Evolutionary conservation across 2,113 vertebrate genomes (phyloP).

Genomic region (Megaceryle torquata): DNA sequence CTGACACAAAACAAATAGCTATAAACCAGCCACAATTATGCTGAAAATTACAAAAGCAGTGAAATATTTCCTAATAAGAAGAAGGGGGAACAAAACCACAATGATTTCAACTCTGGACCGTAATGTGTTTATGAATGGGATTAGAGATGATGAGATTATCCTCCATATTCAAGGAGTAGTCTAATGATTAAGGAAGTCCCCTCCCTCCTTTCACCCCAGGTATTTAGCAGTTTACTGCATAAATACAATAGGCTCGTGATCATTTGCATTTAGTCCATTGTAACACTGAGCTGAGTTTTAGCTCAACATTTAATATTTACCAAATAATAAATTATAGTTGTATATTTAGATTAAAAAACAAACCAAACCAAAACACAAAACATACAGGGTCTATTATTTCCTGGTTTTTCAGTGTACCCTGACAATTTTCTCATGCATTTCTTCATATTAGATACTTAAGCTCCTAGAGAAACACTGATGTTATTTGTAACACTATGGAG

Average conservation of each 20-base stretch:
- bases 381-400: background rate
- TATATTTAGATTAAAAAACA: background rate
- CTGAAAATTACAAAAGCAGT: slow-evolving; percentile 16
- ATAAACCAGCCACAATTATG: background rate
- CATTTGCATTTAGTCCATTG: background rate
- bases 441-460: background rate
- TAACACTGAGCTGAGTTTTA: background rate
- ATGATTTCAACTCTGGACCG: background rate
- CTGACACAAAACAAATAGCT: slow-evolving; percentile 46
- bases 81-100: background rate
- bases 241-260: background rate
- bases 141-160: slow-evolving; percentile 7
- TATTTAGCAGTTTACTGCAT: slow-evolving; percentile 36
- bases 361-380: background rate
- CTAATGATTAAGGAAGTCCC: background rate
- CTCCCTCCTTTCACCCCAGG: background rate
- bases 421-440: background rate
- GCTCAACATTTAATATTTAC: slow-evolving; percentile 34
- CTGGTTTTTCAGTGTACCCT: background rate
- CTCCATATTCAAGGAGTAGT: background rate
- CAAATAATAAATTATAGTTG: background rate
- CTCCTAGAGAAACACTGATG: background rate
- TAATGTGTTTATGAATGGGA: slow-evolving; percentile 30
- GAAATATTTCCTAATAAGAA: background rate
- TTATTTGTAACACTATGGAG: background rate